Evolutionary conservation across 1,140 invertebrate species (phyloP).

Genomic region (Propsilocerus akamusi): DNA sequence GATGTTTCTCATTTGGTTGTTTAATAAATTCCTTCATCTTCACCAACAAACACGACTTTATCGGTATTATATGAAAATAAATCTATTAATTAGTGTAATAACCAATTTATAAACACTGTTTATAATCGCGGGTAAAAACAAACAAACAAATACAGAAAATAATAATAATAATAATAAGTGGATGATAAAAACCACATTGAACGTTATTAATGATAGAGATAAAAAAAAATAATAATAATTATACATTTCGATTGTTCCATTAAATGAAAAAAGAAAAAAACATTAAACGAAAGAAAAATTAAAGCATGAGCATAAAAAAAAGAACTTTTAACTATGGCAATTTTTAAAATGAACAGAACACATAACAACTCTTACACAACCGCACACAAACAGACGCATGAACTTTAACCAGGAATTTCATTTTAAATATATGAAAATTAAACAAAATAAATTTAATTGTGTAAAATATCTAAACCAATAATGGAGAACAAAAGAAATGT

Average conservation of each 20-base stretch:
- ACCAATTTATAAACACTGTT: no score
- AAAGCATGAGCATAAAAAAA: not conserved
- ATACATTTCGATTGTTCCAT: conserved; percentile 4
- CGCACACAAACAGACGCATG: not conserved
- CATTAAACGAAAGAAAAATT: no score
- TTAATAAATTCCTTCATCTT: conserved; percentile 21
- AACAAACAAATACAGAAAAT: not conserved
- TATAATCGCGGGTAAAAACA: not conserved
- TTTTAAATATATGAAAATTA: not conserved
- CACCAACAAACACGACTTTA: not conserved
- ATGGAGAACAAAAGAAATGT: not conserved
- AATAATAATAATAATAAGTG: not conserved
- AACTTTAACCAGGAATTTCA: not conserved
- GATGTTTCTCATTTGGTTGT: conserved; percentile 47
- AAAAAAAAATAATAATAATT: not conserved
- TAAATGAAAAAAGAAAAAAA: no score
- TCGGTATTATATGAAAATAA: no score
- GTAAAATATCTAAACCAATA: not conserved
- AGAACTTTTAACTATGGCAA: not conserved
- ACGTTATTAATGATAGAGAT: not conserved
- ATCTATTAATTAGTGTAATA: no score
- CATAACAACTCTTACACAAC: not conserved
- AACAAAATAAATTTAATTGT: no score
- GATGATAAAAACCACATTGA: no score
- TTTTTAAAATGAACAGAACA: not conserved